Evolutionary conservation across 2,113 vertebrate genomes (phyloP), one percentile per base, ranked within the genome.

Genomic region (Macquaria ambigua): DNA sequence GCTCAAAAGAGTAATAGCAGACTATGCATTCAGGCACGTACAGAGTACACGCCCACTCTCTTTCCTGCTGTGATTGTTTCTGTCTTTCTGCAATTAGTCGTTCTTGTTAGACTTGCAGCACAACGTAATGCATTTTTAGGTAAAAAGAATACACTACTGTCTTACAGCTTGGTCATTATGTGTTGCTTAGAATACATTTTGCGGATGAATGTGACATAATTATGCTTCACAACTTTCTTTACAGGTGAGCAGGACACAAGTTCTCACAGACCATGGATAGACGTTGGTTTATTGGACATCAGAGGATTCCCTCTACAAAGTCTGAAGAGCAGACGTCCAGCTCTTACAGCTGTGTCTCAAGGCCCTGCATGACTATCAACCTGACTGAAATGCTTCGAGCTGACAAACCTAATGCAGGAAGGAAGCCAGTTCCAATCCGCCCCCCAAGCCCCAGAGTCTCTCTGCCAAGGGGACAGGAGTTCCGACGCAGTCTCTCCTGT

Each of bases 291-390:
- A 87, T 95, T 81, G 94, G 93, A 73, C 68, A 52, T 14, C 78
- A 92, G 48, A 90, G 86, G 79, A 93, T 94, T 69, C 59, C 67
- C 7, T 14, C 81, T 9, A 10, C 87, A 20, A 59, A 83, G 64
- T 68, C 74, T 43, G 76, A 91, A 8, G 83, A 68, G 37, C 76
- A 83, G 39, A 50, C 46, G 25, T 28, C 83, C 21, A 79, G 75
- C 48, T 72, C 62, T 18, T 63, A 2, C 66, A 95, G 93, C 81
- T 92, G 93, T 53, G 81, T 95, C 43, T 94, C 95, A 4, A 94
- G 95, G 43, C 92, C 97, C 58, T 94, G 94, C 37, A 23, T 95
- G 71, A 94, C 92, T 12, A 88, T 93, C 74, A 86, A 95, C 14
- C 63, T 85, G 79, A 95, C 88, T 64, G 85, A 93, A 69, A 94